Conservation (phyloP, 2,797 vertebrate genomes). For the Aldrovandia affinis region DNA sequence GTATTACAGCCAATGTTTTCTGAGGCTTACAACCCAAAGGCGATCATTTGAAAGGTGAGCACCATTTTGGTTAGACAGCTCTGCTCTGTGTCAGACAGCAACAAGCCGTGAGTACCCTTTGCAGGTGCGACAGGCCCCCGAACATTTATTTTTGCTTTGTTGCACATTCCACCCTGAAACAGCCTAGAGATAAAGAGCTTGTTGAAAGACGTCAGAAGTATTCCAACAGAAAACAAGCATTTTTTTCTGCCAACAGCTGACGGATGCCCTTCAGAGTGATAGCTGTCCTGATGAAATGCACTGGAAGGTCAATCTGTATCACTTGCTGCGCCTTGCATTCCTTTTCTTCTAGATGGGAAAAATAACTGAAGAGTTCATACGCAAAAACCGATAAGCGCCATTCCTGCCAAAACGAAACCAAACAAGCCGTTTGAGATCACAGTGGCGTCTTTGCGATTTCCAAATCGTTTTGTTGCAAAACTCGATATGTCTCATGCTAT, state of each 20-base stretch:
- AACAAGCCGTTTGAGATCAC: no score
- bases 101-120: neutral
- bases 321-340: neutral
- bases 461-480: no score
- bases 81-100: neutral
- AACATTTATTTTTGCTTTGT: conserved; percentile 41
- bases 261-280: conserved; percentile 31
- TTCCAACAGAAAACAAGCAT: conserved; percentile 28
- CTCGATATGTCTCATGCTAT: no score
- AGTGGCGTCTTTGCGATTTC: no score
- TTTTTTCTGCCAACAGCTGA: conserved; percentile 41
- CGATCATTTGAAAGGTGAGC: no score
- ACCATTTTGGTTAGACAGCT: neutral
- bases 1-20: neutral
- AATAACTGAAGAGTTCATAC: no score
- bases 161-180: conserved; percentile 54
- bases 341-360: neutral
- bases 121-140: conserved; percentile 27
- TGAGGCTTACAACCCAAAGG: no score
- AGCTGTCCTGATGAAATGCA: conserved; percentile 18
- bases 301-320: neutral
- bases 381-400: no score
- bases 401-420: no score
- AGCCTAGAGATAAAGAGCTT: conserved; percentile 26
- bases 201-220: conserved; percentile 39